Evolutionary conservation across 2,113 vertebrate genomes (phyloP).

Genomic region (Dermatemys mawii): DNA sequence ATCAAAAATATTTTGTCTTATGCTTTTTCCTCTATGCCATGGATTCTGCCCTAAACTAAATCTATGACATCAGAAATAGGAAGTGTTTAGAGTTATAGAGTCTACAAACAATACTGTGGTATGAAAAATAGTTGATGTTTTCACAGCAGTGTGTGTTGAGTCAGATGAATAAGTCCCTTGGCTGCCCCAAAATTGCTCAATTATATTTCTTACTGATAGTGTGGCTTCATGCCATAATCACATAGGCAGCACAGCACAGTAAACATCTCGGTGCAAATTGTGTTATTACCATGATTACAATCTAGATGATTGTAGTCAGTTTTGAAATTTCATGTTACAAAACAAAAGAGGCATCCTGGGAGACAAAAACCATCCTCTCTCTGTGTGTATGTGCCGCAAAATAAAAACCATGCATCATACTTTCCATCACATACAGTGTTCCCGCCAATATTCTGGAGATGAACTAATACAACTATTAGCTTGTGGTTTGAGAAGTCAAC

Average conservation of each 20-base stretch:
- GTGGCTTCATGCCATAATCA: neutral
- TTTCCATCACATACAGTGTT: neutral
- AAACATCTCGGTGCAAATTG: constrained; percentile 21
- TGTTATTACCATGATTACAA: constrained; percentile 6
- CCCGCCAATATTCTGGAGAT: neutral
- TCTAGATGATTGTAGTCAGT: neutral
- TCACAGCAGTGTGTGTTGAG: constrained; percentile 8
- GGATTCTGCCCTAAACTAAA: neutral
- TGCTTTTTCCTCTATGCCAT: neutral
- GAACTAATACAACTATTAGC: neutral
- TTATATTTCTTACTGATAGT: constrained; percentile 23
- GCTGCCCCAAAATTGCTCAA: constrained; percentile 18
- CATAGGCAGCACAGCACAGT: neutral
- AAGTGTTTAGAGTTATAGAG: neutral
- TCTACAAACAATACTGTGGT: constrained; percentile 8
- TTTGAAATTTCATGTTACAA: constrained; percentile 18
- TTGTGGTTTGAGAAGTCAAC: neutral
- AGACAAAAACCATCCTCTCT: neutral
- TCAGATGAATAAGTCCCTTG: constrained; percentile 13
- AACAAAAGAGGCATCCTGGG: neutral
- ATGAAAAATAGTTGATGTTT: neutral
- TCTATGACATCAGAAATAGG: neutral
- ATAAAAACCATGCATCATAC: neutral
- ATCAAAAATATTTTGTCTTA: neutral
- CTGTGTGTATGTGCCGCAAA: neutral